Percentiles rank a stretch among this genome's conserved stretches.
Conservation (phyloP, 2,888 invertebrate species). For the Drosophila nr. perissopoda region DNA sequence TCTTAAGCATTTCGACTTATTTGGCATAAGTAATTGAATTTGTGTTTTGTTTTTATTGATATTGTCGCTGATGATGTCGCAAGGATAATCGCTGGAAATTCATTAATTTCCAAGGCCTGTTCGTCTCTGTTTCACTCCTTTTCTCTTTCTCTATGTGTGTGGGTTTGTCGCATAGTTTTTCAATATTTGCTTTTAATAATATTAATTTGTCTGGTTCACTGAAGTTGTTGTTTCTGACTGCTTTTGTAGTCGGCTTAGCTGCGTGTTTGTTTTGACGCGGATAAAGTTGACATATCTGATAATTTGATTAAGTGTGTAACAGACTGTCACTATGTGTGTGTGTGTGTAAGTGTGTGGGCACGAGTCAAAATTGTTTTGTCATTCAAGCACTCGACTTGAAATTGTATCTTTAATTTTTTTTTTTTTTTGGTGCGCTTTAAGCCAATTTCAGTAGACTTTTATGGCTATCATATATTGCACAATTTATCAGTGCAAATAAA, state of each 20-base stretch:
- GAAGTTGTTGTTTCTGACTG: conserved; percentile 31
- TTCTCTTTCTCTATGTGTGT: conserved; percentile 16
- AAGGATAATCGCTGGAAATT: conserved; percentile 76
- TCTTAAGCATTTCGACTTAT: conserved; percentile 78
- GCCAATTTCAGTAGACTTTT: conserved; percentile 64
- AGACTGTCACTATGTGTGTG: conserved; percentile 10
- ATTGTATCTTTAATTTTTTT: conserved; percentile 56
- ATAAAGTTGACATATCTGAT: conserved; percentile 71
- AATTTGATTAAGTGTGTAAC: conserved; percentile 74
- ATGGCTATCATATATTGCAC: conserved; percentile 74
- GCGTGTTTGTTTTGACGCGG: conserved; percentile 76
- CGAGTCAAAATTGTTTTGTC: conserved; percentile 69
- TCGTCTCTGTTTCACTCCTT: background rate
- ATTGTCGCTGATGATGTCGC: conserved; percentile 58
- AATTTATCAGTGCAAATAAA: conserved; percentile 79
- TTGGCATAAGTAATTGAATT: conserved; percentile 81
- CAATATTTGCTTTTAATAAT: conserved; percentile 78
- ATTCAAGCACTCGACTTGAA: conserved; percentile 38
- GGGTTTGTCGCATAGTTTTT: conserved; percentile 38
- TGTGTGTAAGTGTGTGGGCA: conserved; percentile 37
- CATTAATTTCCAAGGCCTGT: conserved; percentile 71
- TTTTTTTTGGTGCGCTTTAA: conserved; percentile 49
- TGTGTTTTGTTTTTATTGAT: conserved; percentile 70
- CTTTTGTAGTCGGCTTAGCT: conserved; percentile 53
- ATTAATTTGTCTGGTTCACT: conserved; percentile 72